Percentiles rank a stretch among this genome's conserved stretches.
Evolutionary conservation across 1,140 invertebrate genomes (phyloP).

Genomic region (Heliconius melpomene): DNA sequence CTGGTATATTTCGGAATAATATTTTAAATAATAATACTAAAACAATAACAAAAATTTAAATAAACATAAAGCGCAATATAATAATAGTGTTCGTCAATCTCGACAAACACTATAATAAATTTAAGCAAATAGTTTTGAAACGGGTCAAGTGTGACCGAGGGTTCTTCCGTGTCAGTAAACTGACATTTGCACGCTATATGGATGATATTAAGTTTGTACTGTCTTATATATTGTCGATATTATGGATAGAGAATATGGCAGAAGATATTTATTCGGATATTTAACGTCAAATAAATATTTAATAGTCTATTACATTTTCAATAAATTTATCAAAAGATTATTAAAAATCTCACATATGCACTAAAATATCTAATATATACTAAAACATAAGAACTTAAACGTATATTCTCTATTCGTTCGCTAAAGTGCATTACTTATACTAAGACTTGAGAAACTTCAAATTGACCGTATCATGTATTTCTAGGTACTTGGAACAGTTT

Average conservation of each 20-base stretch:
- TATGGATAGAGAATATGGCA: neutral
- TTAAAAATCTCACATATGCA: no score
- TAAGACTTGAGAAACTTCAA: neutral
- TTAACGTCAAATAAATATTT: neutral
- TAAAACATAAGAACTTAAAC: no score
- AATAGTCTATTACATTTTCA: neutral
- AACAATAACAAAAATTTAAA: no score
- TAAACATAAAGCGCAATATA: neutral
- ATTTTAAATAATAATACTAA: no score
- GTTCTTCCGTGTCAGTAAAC: conserved; percentile 41
- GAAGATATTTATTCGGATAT: neutral
- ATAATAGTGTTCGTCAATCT: neutral
- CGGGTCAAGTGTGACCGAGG: conserved; percentile 46
- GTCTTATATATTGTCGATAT: neutral
- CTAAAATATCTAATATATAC: no score
- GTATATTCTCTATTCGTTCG: neutral
- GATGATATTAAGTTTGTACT: conserved; percentile 8
- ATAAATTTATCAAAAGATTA: no score
- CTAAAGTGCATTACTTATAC: neutral
- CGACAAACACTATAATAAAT: conserved; percentile 4
- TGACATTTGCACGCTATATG: conserved; percentile 14
- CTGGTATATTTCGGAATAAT: no score
- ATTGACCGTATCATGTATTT: neutral
- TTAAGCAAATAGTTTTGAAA: conserved; percentile 26
- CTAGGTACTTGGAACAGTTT: neutral